Base-by-base conservation (phyloP, 2,888 invertebrate genomes). In the Drosophila cognata region DNA sequence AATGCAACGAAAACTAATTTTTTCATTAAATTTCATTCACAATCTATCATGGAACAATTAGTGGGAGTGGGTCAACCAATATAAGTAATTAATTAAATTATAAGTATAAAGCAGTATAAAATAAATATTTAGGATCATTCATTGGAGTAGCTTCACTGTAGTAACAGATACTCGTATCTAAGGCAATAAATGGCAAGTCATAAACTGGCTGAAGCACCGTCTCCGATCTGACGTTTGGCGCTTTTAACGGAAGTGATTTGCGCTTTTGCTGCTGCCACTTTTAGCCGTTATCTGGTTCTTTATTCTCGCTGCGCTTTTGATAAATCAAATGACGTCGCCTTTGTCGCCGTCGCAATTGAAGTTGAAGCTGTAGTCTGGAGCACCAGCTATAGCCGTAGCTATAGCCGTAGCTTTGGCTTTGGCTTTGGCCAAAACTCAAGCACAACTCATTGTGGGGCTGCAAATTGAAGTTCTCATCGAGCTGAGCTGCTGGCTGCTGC, bases 401-500 rank as follows among this genome's bases (percentile, higher is more conserved):
- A 10, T 53, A 11, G 21, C 13, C 41, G 10, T 53, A 16, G 25
- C 60, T 57, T 61, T 31, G 31, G 29, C 28, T 28, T 28, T 68
- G 53, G 66, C 64, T 61, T 56, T 46, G 29, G 77, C 75, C 69
- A 71, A 75, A 68, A 56, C 79, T 85, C 78, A 75, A 85, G 85
- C 69, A 73, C 75, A 85, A 66, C 85, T 82, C 83, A 81, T 85
- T 83, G 86, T 83, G 65, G 73, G 65, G 77, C 79, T 67, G 71
- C 46, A 83, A 88, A 88, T 88, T 88, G 88, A 85, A 88, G 86
- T 71, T 85, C 77, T 79, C 79, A 74, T 81, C 77, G 46, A 25
- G 56, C 56, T 77, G 61, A 61, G 72, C 31, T 43, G 46, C 33
- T 53, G n/a, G 4, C 33, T 33, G 33, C 33, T 33, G 21, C 57